Evolutionary conservation across 2,797 vertebrate species (phyloP).

Genomic region (Mormyrus hasselquistii): DNA sequence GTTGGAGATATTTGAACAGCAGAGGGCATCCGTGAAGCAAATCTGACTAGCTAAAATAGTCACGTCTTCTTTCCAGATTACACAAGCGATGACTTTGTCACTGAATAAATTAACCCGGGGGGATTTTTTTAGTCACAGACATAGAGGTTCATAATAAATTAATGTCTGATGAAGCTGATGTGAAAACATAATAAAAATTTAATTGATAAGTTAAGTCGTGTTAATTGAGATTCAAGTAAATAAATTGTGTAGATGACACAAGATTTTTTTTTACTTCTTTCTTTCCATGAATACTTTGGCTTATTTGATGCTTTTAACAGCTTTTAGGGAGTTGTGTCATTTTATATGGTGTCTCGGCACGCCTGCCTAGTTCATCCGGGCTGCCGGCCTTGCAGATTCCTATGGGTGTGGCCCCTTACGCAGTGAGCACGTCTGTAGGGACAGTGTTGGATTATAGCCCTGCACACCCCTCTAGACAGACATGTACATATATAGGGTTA

Average conservation of each 20-base stretch:
- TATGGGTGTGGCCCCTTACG: neutral
- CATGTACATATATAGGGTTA: neutral
- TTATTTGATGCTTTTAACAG: neutral
- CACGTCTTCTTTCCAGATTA: neutral
- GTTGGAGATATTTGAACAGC: neutral
- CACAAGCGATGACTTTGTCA: conserved; percentile 2
- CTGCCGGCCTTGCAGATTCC: neutral
- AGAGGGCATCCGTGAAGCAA: conserved; percentile 3
- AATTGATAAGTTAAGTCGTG: neutral
- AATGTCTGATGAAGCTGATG: conserved; percentile 1
- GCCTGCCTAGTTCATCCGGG: neutral
- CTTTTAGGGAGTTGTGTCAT: neutral
- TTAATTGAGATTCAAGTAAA: neutral
- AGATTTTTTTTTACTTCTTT: neutral
- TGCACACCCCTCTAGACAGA: neutral
- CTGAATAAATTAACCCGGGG: conserved; percentile 1
- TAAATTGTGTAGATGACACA: neutral
- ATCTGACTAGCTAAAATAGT: neutral
- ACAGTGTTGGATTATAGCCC: neutral
- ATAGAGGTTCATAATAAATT: conserved; percentile 5
- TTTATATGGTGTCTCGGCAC: neutral
- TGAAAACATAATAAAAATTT: neutral
- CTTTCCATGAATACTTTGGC: neutral
- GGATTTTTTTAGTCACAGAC: neutral
- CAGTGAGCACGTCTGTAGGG: neutral